Evolutionary conservation across 30 jellyfish, hydroid and myxozoan species (phyloP).

Genomic region (Hydractinia echinata): DNA sequence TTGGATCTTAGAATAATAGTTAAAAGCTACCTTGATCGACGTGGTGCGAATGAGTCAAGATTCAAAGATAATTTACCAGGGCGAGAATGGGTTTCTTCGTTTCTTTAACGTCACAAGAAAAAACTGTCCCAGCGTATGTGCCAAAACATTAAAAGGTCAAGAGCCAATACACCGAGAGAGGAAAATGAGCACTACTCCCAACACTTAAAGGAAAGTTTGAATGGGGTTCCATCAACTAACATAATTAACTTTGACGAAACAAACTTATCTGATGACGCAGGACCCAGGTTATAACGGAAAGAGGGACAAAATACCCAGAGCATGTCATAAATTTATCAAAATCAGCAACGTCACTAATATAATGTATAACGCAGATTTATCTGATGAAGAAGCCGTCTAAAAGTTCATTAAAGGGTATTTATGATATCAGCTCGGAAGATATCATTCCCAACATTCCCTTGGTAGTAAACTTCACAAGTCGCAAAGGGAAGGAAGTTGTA

Average conservation of each 20-base stretch:
- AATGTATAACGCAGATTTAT: too few relatives aligned
- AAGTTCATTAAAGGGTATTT: too few relatives aligned
- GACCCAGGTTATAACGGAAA: background rate
- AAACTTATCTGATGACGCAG: background rate
- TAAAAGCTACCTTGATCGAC: background rate
- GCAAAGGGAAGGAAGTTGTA: too few relatives aligned
- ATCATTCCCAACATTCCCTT: too few relatives aligned
- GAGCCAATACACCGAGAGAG: background rate
- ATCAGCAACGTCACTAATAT: slow-evolving; percentile 2
- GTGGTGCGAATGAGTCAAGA: background rate
- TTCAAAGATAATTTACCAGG: background rate
- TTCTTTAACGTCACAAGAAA: slow-evolving; percentile 1
- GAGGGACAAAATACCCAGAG: background rate
- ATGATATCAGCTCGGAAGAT: too few relatives aligned
- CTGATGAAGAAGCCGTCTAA: too few relatives aligned
- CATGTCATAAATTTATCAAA: background rate
- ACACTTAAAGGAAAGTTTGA: background rate
- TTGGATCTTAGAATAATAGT: background rate
- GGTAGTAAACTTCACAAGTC: too few relatives aligned
- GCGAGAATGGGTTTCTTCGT: background rate
- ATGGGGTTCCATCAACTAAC: background rate
- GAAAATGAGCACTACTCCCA: background rate
- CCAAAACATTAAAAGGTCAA: background rate
- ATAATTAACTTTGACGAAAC: background rate
- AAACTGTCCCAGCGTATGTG: slow-evolving; percentile 8